These are phyloP conservation scores for Astropecten irregularis DNA, from an alignment of 53 echinoderm and acorn worm species.

Conservation along the genomic window DNA sequence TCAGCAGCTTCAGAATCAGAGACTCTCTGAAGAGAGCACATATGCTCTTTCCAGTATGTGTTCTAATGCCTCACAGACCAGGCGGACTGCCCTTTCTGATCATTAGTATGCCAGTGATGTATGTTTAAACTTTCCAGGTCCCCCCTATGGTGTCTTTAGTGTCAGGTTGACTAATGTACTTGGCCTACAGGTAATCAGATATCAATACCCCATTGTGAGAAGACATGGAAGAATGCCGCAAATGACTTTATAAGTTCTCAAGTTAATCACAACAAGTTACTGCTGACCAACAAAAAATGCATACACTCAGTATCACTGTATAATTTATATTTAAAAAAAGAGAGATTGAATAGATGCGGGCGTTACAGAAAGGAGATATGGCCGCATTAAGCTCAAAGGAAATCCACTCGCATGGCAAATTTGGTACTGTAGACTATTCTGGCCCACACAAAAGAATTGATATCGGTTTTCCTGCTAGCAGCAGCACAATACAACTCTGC, in stretches of 20 bases:
- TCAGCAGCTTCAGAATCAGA: no score
- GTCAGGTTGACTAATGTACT: not conserved
- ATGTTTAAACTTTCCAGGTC: no score
- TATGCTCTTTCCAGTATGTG: no score
- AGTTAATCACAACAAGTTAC: conserved; percentile 30
- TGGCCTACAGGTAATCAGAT: conserved; percentile 2
- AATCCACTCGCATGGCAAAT: conserved; percentile 30
- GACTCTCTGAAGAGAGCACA: no score
- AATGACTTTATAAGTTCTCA: conserved; percentile 24
- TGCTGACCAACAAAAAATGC: no score
- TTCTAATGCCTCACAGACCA: no score
- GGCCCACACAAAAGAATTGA: conserved; percentile 13
- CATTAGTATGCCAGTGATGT: no score
- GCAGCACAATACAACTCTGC: not conserved
- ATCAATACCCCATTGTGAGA: not conserved
- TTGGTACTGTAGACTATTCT: not conserved
- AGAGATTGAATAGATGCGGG: not conserved
- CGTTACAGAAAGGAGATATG: conserved; percentile 24
- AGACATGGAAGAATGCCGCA: conserved; percentile 1
- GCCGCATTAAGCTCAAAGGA: not conserved
- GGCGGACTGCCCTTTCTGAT: no score
- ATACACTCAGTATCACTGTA: no score
- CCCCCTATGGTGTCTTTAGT: no score
- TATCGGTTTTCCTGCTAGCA: conserved; percentile 13
- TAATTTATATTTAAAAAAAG: no score